Evolutionary conservation across 2,797 vertebrate species (phyloP), one percentile per base, ranked within the genome.

Genomic region (Danio jaintianensis): DNA sequence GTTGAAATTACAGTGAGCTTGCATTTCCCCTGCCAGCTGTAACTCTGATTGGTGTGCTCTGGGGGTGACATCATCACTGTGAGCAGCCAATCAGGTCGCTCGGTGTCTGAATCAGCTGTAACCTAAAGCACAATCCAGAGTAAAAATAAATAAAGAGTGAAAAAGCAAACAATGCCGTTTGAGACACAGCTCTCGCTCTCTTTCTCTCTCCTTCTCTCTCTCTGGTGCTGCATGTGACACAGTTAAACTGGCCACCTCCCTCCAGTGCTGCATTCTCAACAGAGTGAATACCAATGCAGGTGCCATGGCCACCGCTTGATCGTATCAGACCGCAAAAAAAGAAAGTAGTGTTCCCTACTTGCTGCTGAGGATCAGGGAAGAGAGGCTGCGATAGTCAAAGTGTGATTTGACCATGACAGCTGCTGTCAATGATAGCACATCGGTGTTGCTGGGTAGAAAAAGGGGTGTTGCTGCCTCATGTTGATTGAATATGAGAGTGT

Each of bases 361-460:
- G 50, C 12, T 45, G 18, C 5, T 62, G 50, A 71, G 69, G 68
- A 83, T 86, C 77, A 55, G 58, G 73, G 20, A 79, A 72, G 29
- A 77, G 73, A 80, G 68, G 62, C 29, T 5, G 80, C 64, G 48
- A 15, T 58, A 61, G 78, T 80, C 83, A 79, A 78, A 82, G 80
- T 80, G 80, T 82, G 85, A 84, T 82, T 75, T 82, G 85, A 84
- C 80, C 82, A 86, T 86, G 82, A 86, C 85, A 86, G 82, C 82
- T 75, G 80, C 80, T 86, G 83, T 86, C 85, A 86, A 78, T 68
- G 78, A 66, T 80, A 80, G 81, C 82, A 78, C 73, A 84, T 77
- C 69, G 59, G 85, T 86, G 85, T 86, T 86, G 85, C 85, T 86
- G 83, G 85, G 85, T 86, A 86, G 85, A 86, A 85, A 84, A 84